Base-by-base conservation (phyloP, 2,113 vertebrate species). In the Ageneiosus marmoratus region DNA sequence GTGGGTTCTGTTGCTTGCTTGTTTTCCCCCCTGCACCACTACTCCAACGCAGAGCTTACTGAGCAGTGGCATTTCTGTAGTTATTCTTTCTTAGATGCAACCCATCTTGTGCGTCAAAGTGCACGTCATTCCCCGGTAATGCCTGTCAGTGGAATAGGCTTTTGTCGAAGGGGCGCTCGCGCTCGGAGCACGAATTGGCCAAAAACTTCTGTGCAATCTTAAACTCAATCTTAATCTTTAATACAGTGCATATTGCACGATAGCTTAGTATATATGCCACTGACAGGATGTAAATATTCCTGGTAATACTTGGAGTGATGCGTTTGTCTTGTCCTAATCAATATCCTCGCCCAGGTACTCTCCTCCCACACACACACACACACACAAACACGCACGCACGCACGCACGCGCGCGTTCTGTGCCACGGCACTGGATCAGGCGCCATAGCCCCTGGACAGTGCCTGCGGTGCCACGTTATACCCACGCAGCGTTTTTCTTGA, bases 21-120 rank as follows among this genome's bases (percentile, higher is more conserved):
- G 46, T 41, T 22, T 4, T 13, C 51, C 41, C 6, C 22, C 50
- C 22, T 9, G 27, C 50, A 27, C 79, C 84, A 44, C 80, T 83
- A 76, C 78, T 84, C 86, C 77, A 89, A 72, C 86, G 84, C 84
- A 86, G 67, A 65, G 81, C 84, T 82, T 81, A 89, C 86, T 88
- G 32, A 78, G 73, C 72, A 60, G 44, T 84, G 89, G 89, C 88
- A 91, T 91, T 90, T 89, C 86, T 89, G 90, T 90, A 91, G 91
- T 92, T 92, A 91, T 91, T 92, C 70, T 91, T 92, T 91, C 87
- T 92, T 86, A 88, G 88, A 93, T 92, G 90, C 89, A 91, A 86
- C 65, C 87, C 83, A 86, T 92, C 90, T 92, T 90, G 92, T 94
- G 94, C 93, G 93, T 95, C 94, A 95, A 86, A 90, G 87, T 82